Evolutionary conservation across 2,113 vertebrate species (phyloP).

Genomic region (Zeus faber): DNA sequence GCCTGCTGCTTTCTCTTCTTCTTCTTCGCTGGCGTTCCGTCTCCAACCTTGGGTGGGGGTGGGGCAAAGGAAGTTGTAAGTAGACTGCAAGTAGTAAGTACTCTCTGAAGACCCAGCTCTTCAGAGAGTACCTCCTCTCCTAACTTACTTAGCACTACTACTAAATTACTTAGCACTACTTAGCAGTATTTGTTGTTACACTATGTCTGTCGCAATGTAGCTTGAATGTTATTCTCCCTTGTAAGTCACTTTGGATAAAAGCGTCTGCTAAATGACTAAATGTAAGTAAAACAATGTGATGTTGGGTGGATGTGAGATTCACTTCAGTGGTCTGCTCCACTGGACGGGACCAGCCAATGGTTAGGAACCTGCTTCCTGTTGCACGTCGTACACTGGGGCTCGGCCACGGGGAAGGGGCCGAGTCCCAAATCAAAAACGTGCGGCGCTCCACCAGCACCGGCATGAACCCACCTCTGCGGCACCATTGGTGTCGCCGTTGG

Average conservation of each 20-base stretch:
- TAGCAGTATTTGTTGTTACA: no score
- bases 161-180: no score
- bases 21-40: not conserved
- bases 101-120: no score
- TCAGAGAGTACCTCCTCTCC: no score
- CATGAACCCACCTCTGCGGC: slow-evolving; percentile 54
- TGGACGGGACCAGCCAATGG: slow-evolving; percentile 68
- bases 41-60: no score
- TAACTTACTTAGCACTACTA: no score
- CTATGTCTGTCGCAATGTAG: no score
- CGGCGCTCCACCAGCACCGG: fast-evolving
- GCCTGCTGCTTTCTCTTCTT: slow-evolving; percentile 76
- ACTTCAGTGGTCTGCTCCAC: slow-evolving; percentile 74
- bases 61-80: no score
- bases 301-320: slow-evolving; percentile 59
- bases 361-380: slow-evolving; percentile 67
- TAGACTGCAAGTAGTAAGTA: no score
- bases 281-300: not conserved
- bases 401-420: slow-evolving; percentile 41
- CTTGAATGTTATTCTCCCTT: no score
- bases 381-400: slow-evolving; percentile 70
- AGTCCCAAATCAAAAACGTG: slow-evolving; percentile 67
- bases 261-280: not conserved
- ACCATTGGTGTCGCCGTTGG: slow-evolving; percentile 44
- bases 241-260: slow-evolving; percentile 38